Evolutionary conservation across 1,140 invertebrate species (phyloP).

Genomic region (Acyrthosiphon pisum): DNA sequence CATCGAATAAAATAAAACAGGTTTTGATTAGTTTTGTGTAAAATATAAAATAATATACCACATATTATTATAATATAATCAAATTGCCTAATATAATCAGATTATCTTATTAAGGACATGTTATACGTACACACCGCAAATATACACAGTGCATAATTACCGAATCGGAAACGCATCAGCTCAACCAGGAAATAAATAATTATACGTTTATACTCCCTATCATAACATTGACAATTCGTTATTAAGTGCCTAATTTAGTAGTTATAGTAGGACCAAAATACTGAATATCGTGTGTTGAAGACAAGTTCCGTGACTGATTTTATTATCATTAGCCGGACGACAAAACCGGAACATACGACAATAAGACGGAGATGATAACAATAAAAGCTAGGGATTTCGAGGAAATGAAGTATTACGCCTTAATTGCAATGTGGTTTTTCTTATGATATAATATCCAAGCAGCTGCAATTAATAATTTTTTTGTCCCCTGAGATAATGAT

Average conservation of each 20-base stretch:
- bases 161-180: background rate
- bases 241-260: background rate
- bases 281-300: constrained; percentile 32
- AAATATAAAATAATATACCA: background rate
- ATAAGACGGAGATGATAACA: constrained; percentile 43
- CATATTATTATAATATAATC: background rate
- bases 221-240: background rate
- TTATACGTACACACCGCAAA: background rate
- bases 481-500: constrained; percentile 49
- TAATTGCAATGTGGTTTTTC: constrained; percentile 50
- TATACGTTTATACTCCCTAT: background rate
- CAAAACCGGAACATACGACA: constrained; percentile 52
- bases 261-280: background rate
- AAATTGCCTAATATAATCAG: background rate
- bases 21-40: background rate
- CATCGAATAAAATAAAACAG: background rate
- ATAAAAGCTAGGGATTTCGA: constrained; percentile 21
- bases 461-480: constrained; percentile 45
- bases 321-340: constrained; percentile 32
- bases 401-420: constrained; percentile 22
- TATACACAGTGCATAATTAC: background rate
- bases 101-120: background rate
- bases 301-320: constrained; percentile 43
- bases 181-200: constrained; percentile 13
- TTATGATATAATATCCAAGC: constrained; percentile 36